phyloP scores from a whole-genome alignment of 2,113 vertebrate species.

The Benitochromis conjunctus region DNA sequence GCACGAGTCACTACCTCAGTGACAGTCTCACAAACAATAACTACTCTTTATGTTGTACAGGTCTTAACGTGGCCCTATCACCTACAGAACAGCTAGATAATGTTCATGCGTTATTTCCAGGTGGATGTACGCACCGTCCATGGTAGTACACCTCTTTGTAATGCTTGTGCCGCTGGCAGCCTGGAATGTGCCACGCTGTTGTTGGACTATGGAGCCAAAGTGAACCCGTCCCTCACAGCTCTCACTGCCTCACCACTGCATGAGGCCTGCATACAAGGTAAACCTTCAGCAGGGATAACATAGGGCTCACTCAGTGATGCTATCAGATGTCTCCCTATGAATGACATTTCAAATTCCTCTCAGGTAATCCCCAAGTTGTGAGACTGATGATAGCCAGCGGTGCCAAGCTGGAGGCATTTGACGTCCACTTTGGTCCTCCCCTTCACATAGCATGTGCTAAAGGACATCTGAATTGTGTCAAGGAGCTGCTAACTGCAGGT shows the following conservation, averaged over 20 bases:
- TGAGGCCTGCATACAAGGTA: slow-evolving; percentile 91
- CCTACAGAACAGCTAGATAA: not conserved
- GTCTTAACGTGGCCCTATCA: not conserved
- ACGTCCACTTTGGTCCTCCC: slow-evolving; percentile 87
- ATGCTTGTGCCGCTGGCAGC: slow-evolving; percentile 84
- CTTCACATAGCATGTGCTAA: slow-evolving; percentile 86
- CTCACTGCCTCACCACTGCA: slow-evolving; percentile 85
- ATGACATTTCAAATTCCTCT: not conserved
- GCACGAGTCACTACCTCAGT: not conserved
- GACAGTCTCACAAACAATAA: not conserved
- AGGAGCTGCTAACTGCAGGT: slow-evolving; percentile 85
- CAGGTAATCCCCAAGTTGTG: slow-evolving; percentile 83
- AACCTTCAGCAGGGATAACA: not conserved
- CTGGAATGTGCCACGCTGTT: slow-evolving; percentile 82
- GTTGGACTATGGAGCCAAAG: slow-evolving; percentile 81
- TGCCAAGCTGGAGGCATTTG: slow-evolving; percentile 83
- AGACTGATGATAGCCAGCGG: slow-evolving; percentile 81
- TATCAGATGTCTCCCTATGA: fast-evolving
- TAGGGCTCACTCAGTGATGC: fast-evolving
- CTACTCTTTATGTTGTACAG: not conserved
- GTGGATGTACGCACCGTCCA: slow-evolving; percentile 89
- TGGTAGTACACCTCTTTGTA: slow-evolving; percentile 87
- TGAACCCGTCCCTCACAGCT: slow-evolving; percentile 82
- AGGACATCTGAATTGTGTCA: slow-evolving; percentile 81
- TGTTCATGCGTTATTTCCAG: slow-evolving; percentile 49